phyloP scores from a whole-genome alignment of 2,797 vertebrate species.

The Gymnothorax javanicus region DNA sequence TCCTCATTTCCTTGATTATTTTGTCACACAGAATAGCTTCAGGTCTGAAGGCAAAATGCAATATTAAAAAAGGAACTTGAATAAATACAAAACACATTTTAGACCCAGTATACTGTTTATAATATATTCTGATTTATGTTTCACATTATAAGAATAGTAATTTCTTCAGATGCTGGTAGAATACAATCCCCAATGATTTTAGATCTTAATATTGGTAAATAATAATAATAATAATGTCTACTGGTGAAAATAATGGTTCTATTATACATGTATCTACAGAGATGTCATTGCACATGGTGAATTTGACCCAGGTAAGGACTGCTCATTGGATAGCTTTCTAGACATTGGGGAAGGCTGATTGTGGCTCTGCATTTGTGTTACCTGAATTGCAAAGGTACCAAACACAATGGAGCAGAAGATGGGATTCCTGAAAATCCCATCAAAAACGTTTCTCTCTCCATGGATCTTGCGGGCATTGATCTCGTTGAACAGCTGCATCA shows the following conservation, averaged over 20 bases:
- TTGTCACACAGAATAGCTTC: too few relatives aligned
- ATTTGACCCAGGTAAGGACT: neutral
- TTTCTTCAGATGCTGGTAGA: too few relatives aligned
- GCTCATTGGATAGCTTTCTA: neutral
- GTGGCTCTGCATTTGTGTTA: neutral
- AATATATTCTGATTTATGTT: too few relatives aligned
- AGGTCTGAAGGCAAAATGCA: too few relatives aligned
- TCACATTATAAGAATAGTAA: too few relatives aligned
- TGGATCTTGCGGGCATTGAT: conserved; percentile 98
- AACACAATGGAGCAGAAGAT: conserved; percentile 97
- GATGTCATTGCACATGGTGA: neutral
- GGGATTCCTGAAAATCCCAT: conserved; percentile 94
- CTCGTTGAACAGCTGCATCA: conserved; percentile 99
- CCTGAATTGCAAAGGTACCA: conserved; percentile 93
- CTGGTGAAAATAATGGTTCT: neutral
- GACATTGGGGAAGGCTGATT: neutral
- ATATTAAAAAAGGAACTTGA: too few relatives aligned
- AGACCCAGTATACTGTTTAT: neutral
- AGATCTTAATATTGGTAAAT: neutral
- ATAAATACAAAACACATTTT: too few relatives aligned
- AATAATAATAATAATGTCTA: neutral
- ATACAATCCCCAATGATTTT: neutral
- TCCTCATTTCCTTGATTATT: too few relatives aligned
- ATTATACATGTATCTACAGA: neutral
- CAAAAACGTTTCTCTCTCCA: conserved; percentile 95